Evolutionary conservation across 1,140 invertebrate genomes (phyloP).

Genomic region (Plectrocnemia conspersa): DNA sequence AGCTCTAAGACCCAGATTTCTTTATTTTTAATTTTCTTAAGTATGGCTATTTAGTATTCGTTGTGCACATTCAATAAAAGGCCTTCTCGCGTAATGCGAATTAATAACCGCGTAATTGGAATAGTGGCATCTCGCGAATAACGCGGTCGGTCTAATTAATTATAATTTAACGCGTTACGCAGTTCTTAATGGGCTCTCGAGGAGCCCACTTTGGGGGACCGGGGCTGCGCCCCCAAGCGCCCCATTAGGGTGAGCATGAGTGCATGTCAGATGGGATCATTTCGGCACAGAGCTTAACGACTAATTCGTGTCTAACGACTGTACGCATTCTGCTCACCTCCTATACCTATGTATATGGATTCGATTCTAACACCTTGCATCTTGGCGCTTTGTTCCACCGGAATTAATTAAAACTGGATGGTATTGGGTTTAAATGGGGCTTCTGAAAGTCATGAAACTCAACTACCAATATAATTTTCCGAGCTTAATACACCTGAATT

Average conservation of each 20-base stretch:
- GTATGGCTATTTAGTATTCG: too few relatives aligned
- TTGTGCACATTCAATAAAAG: too few relatives aligned
- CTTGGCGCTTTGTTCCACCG: too few relatives aligned
- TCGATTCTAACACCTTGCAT: too few relatives aligned
- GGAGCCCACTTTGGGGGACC: neutral
- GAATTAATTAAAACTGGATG: too few relatives aligned
- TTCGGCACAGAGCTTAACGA: slow-evolving; percentile 27
- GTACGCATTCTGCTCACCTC: neutral
- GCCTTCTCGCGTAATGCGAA: too few relatives aligned
- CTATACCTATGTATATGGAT: neutral
- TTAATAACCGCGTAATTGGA: neutral
- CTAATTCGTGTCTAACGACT: slow-evolving; percentile 35
- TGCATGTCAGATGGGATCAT: slow-evolving; percentile 27
- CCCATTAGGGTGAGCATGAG: slow-evolving; percentile 27
- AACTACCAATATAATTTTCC: too few relatives aligned
- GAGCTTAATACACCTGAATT: too few relatives aligned
- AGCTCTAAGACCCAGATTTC: too few relatives aligned
- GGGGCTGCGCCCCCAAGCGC: slow-evolving; percentile 11
- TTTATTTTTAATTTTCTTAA: too few relatives aligned
- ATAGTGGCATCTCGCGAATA: neutral
- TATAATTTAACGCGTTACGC: slow-evolving; percentile 30
- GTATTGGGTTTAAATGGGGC: too few relatives aligned
- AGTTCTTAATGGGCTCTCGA: slow-evolving; percentile 23
- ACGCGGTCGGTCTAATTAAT: slow-evolving; percentile 27
- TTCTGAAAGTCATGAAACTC: too few relatives aligned